These are phyloP conservation scores for Tetragonisca angustula DNA, from an alignment of 2,888 invertebrate species.

Conservation along the genomic window DNA sequence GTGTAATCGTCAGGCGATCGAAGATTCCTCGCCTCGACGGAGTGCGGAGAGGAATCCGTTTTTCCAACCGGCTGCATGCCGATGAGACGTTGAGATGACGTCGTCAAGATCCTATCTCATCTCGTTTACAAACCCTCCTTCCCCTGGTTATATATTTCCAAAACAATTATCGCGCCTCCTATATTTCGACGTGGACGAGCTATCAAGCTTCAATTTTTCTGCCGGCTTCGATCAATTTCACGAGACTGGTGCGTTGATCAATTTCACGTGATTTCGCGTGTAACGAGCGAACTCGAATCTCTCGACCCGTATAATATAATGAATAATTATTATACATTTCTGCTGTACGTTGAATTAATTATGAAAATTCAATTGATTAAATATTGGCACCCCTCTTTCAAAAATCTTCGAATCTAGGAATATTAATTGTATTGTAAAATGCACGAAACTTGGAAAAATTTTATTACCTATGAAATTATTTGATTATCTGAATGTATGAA, in stretches of 20 bases:
- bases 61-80: slow-evolving; percentile 59
- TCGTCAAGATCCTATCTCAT: slow-evolving; percentile 34
- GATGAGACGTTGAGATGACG: slow-evolving; percentile 63
- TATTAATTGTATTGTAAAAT: too few species aligned
- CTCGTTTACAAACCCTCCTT: neutral
- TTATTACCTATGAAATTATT: too few species aligned
- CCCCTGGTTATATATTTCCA: neutral
- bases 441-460: too few species aligned
- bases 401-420: too few species aligned
- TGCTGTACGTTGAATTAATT: too few species aligned
- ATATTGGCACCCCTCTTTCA: too few species aligned
- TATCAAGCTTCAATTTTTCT: neutral
- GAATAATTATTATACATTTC: neutral
- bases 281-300: too few species aligned
- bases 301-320: too few species aligned
- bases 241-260: neutral
- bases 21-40: slow-evolving; percentile 34
- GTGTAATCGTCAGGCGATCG: slow-evolving; percentile 62
- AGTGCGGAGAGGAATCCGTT: slow-evolving; percentile 49
- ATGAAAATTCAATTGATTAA: too few species aligned
- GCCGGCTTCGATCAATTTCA: neutral
- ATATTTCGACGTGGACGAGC: neutral
- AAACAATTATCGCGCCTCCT: slow-evolving; percentile 8
- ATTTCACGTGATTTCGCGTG: too few species aligned
- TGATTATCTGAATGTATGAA: too few species aligned